Evolutionary conservation across 2,113 vertebrate species (phyloP), one percentile per base, ranked within the genome.

Genomic region (Phyllostomus hastatus): DNA sequence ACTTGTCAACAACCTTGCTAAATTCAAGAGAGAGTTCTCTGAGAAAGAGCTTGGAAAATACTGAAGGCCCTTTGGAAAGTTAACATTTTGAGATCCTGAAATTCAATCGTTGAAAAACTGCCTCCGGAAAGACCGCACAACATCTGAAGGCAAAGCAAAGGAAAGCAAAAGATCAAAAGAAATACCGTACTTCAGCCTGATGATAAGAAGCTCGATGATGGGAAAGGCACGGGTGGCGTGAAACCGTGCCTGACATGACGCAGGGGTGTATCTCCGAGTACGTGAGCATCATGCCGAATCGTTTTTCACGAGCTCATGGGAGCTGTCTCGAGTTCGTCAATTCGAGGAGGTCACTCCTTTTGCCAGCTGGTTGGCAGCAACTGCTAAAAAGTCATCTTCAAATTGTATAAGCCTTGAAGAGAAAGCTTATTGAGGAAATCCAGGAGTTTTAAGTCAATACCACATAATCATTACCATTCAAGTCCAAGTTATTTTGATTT

Each of bases 21-120:
- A 43, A 80, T 91, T 66, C 19, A 72, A 88, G 46, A 26, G 38
- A 59, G 41, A 57, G 14, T 41, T 88, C n/a, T 91, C 91, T 48
- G 4, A 52, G 28, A 48, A 15, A 57, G 20, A 66, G 19, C 64
- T 86, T 38, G 33, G 17, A 80, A 75, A 33, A 50, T n/a, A 88
- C 4, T 46, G 5, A 85, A 76, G 67, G 85, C 31, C 46, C 20
- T 82, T 52, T 85, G 52, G 52, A 92, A 96, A 96, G 33, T 86
- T 75, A 94, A 79, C 48, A 86, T 89, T 97, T 82, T 96, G 17
- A 92, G 54, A 84, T 67, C 28, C 20, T 84, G 6, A n/a, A 80
- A 90, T 85, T 78, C 73, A 85, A 79, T 70, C 73, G 54, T 6
- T 94, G 70, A 83, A 93, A 95, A 84, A 17, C 6, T 50, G 28